These are phyloP conservation scores for Plectrocnemia conspersa DNA, from an alignment of 1,140 invertebrate species.

Conservation along the genomic window DNA sequence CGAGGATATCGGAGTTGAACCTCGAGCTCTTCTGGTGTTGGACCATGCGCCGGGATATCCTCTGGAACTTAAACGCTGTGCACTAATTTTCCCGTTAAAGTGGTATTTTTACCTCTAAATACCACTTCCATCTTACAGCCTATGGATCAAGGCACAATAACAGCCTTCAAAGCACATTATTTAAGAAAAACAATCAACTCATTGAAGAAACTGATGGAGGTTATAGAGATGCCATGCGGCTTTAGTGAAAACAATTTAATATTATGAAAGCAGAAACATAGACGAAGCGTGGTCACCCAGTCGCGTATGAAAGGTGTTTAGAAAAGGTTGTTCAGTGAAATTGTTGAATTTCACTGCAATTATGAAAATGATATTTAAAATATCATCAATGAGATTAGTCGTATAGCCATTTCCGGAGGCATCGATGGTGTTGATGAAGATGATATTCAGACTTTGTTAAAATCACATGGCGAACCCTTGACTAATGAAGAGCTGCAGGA, in stretches of 20 bases:
- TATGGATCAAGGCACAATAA: slow-evolving; percentile 19
- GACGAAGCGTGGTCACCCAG: slow-evolving; percentile 25
- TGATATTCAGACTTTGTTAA: slow-evolving; percentile 19
- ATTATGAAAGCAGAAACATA: slow-evolving; percentile 29
- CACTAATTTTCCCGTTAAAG: slow-evolving; percentile 2
- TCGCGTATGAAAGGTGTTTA: slow-evolving; percentile 18
- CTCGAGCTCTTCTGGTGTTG: slow-evolving; percentile 17
- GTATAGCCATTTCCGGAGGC: slow-evolving; percentile 15
- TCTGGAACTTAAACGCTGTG: slow-evolving; percentile 8
- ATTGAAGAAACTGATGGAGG: slow-evolving; percentile 21
- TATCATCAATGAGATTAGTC: slow-evolving; percentile 16
- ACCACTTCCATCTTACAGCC: slow-evolving; percentile 21
- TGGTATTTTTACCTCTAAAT: slow-evolving; percentile 6
- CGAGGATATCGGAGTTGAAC: slow-evolving; percentile 18
- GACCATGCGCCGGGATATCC: slow-evolving; percentile 7
- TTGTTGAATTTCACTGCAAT: slow-evolving; percentile 14
- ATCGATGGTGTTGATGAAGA: slow-evolving; percentile 5
- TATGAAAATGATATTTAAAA: slow-evolving; percentile 22
- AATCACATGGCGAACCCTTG: slow-evolving; percentile 15
- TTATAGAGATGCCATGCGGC: slow-evolving; percentile 26
- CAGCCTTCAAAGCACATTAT: slow-evolving; percentile 10
- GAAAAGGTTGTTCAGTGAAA: slow-evolving; percentile 21
- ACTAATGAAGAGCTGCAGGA: slow-evolving; percentile 17
- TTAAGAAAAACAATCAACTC: slow-evolving; percentile 6
- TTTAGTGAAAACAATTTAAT: slow-evolving; percentile 29